phyloP scores from a whole-genome alignment of 2,113 vertebrate genomes.

The Dipodomys spectabilis region DNA sequence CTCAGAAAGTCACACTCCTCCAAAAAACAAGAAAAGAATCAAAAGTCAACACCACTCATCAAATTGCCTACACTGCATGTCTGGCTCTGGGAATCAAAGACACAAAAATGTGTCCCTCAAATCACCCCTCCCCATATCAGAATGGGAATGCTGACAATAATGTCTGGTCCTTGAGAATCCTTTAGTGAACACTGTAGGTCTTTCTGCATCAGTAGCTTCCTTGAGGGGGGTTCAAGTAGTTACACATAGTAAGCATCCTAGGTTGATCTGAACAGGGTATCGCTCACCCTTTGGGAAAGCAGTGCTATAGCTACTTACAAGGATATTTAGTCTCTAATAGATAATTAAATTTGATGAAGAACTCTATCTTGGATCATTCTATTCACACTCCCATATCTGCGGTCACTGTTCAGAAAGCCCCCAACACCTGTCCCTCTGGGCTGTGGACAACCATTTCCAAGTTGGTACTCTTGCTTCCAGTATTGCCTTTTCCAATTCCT shows the following conservation, averaged over 20 bases:
- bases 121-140: neutral
- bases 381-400: neutral
- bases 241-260: neutral
- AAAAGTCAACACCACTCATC: slow-evolving; percentile 36
- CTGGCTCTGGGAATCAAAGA: slow-evolving; percentile 23
- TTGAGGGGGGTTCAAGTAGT: neutral
- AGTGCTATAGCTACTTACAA: neutral
- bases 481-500: neutral
- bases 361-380: neutral
- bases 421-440: neutral
- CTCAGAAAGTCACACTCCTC: neutral
- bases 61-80: neutral
- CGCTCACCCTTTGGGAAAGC: neutral
- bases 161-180: neutral
- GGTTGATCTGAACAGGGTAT: neutral
- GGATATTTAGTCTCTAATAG: neutral
- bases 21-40: neutral
- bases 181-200: neutral
- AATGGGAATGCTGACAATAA: neutral
- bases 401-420: neutral
- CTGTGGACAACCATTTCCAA: neutral
- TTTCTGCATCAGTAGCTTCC: neutral
- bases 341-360: neutral
- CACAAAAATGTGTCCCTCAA: neutral
- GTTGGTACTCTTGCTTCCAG: neutral